Evolutionary conservation across 2,797 vertebrate genomes (phyloP).

Genomic region (Arctocebus calabarensis): DNA sequence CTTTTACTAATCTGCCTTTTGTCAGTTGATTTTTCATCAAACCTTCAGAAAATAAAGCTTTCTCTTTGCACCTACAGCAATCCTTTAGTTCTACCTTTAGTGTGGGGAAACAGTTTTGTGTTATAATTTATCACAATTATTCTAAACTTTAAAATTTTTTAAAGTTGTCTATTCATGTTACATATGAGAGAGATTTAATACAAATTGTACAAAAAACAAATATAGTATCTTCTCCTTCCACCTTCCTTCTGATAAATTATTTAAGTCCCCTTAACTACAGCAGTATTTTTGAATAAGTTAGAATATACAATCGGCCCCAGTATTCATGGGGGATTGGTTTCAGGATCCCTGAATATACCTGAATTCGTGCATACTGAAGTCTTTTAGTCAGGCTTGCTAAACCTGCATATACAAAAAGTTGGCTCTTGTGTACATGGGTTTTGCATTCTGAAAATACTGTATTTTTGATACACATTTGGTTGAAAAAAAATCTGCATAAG

Average conservation of each 20-base stretch:
- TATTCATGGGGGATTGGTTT: background rate
- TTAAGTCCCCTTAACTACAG: slow-evolving; percentile 81
- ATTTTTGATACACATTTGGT: background rate
- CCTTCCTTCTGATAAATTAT: slow-evolving; percentile 83
- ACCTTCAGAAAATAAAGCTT: background rate
- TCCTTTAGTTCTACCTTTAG: background rate
- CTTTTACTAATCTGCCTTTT: background rate
- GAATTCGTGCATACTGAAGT: background rate
- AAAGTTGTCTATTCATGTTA: background rate
- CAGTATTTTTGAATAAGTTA: slow-evolving; percentile 85
- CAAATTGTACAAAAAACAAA: slow-evolving; percentile 87
- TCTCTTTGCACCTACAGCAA: background rate
- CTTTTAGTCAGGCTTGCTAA: background rate
- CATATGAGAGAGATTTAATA: background rate
- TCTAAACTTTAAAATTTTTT: background rate
- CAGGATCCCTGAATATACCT: background rate
- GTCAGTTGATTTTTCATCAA: background rate
- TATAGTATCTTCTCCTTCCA: slow-evolving; percentile 87
- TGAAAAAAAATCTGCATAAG: background rate
- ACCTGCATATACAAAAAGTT: background rate
- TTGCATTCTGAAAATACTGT: background rate
- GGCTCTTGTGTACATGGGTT: background rate
- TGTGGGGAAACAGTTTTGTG: background rate
- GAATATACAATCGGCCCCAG: background rate
- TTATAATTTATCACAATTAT: background rate